Base-by-base conservation (phyloP, 2,888 invertebrate species). In the Temnothorax rugatulus region DNA sequence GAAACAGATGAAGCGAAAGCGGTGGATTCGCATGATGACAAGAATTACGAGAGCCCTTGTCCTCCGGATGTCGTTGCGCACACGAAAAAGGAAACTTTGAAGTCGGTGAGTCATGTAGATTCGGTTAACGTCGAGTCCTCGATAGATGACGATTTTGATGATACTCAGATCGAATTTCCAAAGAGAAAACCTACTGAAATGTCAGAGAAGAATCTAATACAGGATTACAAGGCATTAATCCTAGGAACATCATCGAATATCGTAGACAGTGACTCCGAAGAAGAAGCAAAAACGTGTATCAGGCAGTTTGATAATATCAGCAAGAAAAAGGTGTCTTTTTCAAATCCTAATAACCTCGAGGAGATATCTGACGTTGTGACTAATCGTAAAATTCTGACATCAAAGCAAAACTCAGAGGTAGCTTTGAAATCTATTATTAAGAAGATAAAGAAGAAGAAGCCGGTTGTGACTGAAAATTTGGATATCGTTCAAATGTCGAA, bases 31-130 rank as follows among this genome's bases (percentile, higher is more conserved):
- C 71, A 15, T 1, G 68, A 73, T 8, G 47, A 29, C 0, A 74
- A 88, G 8, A 59, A 38, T 18, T 77, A 83, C 0, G 85, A 86
- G 44, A 89, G 86, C 41, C 18, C 87, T 4, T 93, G 93, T 69
- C 93, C 92, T 4, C 93, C 93, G 0, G 93, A 93, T 69, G 91
- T 93, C 7, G 93, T 93, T 0, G 93, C 93, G 0, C 93, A 93
- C 21, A 93, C 93, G 0, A 93, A 93, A 52, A 92, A 91, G 29
- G 87, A 90, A 13, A 44, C 75, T 15, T 41, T 63, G 0, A 84
- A 74, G 15, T 47, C 73, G 0, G 5, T 71, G 11, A 59, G 8
- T 44, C 41, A 66, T 2, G 3, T 38, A 2, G 77, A 86, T 4
- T 9, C 73, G 11, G 82, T 75, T 15, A 68, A 73, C 15, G 54